These are phyloP conservation scores for Netta rufina DNA, from an alignment of 2,797 vertebrate genomes.

Conservation along the genomic window DNA sequence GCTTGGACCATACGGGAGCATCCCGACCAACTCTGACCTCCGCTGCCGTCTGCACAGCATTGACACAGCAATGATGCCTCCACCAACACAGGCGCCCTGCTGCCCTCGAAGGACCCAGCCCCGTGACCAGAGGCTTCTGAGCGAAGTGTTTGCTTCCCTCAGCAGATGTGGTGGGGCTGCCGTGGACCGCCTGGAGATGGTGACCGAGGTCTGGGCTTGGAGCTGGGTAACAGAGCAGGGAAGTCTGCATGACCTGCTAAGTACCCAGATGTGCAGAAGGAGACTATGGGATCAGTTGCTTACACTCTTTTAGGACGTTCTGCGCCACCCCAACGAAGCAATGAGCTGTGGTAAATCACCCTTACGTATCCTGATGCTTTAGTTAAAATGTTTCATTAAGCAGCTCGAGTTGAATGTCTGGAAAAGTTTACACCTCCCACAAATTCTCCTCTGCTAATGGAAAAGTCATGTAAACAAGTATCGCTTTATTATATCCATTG, in stretches of 20 bases:
- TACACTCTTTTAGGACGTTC: neutral
- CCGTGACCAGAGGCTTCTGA: neutral
- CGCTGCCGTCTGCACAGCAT: neutral
- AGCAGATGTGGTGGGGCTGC: neutral
- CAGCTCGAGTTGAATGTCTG: constrained; percentile 39
- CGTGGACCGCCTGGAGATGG: neutral
- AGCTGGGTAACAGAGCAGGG: neutral
- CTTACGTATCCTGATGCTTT: constrained; percentile 19
- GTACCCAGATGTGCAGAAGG: neutral
- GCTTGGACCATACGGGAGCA: neutral
- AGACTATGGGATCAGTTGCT: neutral
- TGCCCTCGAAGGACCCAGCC: neutral
- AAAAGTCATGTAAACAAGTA: constrained; percentile 28
- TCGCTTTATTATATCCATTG: constrained; percentile 30
- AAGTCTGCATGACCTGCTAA: neutral
- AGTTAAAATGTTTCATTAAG: constrained; percentile 64
- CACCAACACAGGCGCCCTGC: neutral
- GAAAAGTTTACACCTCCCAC: constrained; percentile 52
- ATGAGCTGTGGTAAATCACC: constrained; percentile 49
- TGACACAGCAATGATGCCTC: neutral
- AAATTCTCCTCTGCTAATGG: constrained; percentile 58
- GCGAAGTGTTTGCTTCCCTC: neutral
- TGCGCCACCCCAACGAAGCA: neutral
- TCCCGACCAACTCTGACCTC: neutral
- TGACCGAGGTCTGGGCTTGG: neutral